A percentile compares a stretch with the other conserved stretches of the same genome.
Evolutionary conservation across 2,888 invertebrate species (phyloP).

Genomic region (Orgyia antiqua): DNA sequence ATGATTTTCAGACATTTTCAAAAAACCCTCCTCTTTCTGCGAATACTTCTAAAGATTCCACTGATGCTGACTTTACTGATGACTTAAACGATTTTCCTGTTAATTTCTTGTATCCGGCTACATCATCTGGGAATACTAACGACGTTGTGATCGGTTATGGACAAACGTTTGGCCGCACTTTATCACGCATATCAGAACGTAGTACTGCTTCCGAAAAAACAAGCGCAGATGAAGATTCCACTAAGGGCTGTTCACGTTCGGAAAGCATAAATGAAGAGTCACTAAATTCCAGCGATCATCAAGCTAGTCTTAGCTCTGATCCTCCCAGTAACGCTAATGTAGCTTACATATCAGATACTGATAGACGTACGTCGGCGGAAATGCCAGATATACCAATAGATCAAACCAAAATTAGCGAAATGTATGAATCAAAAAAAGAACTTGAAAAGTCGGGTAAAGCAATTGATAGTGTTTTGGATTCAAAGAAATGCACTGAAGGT

Average conservation of each 20-base stretch:
- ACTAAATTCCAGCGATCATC: slow-evolving; percentile 89
- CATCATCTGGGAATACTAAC: slow-evolving; percentile 75
- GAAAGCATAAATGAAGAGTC: slow-evolving; percentile 92
- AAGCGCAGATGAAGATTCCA: slow-evolving; percentile 90
- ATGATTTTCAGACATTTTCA: slow-evolving; percentile 71
- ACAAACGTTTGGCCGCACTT: slow-evolving; percentile 86
- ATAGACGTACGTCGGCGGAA: slow-evolving; percentile 89
- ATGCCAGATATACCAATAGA: slow-evolving; percentile 91
- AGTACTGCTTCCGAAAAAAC: slow-evolving; percentile 94
- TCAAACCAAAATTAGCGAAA: slow-evolving; percentile 78
- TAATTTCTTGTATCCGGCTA: slow-evolving; percentile 85
- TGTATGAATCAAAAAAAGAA: slow-evolving; percentile 76
- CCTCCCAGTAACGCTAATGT: slow-evolving; percentile 86
- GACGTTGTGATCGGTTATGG: slow-evolving; percentile 86
- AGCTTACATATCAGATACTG: slow-evolving; percentile 87
- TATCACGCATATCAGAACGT: slow-evolving; percentile 91
- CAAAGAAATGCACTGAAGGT: slow-evolving; percentile 43
- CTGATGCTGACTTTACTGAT: slow-evolving; percentile 84
- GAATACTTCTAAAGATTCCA: slow-evolving; percentile 73
- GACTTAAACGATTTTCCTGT: slow-evolving; percentile 87
- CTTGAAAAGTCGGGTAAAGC: slow-evolving; percentile 50
- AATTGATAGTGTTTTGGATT: slow-evolving; percentile 36
- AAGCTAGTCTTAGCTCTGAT: slow-evolving; percentile 90
- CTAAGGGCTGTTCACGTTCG: slow-evolving; percentile 90
- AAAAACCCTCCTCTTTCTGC: slow-evolving; percentile 69